Conservation (phyloP, 2,888 invertebrate genomes). For the Microctonus aethiopoides region DNA sequence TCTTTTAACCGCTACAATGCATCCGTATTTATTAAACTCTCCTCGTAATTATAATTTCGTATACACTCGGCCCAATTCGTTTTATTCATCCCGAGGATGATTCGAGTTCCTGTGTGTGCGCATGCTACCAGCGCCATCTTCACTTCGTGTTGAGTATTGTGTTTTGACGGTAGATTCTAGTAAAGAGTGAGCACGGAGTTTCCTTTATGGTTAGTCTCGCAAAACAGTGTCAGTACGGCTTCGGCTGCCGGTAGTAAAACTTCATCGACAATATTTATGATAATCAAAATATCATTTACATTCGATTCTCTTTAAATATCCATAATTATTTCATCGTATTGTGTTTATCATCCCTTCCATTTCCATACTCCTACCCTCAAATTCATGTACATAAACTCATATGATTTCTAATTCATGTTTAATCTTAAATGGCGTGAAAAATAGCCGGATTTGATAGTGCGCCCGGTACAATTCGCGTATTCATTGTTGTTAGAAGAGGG, state of each 20-base stretch:
- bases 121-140: constrained; percentile 19
- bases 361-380: too few relatives aligned
- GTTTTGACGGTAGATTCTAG: neutral
- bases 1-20: neutral
- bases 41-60: constrained; percentile 20
- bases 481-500: neutral
- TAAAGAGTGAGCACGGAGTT: neutral
- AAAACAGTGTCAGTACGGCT: constrained; percentile 51
- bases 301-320: too few relatives aligned
- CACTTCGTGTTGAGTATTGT: neutral
- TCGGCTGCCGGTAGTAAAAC: constrained; percentile 57
- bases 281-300: too few relatives aligned
- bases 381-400: neutral
- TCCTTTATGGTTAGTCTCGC: neutral
- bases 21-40: neutral
- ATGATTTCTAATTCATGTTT: neutral
- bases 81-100: neutral
- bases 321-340: constrained; percentile 3
- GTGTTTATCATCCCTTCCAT: neutral
- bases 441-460: neutral
- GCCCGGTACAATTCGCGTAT: neutral
- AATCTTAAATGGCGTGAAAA: too few relatives aligned
- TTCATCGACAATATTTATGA: constrained; percentile 40
- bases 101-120: constrained; percentile 5
- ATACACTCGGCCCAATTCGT: constrained; percentile 19